Conservation (phyloP, 92 coral and sea anemone species). For the Epizoanthus illoricatus region DNA sequence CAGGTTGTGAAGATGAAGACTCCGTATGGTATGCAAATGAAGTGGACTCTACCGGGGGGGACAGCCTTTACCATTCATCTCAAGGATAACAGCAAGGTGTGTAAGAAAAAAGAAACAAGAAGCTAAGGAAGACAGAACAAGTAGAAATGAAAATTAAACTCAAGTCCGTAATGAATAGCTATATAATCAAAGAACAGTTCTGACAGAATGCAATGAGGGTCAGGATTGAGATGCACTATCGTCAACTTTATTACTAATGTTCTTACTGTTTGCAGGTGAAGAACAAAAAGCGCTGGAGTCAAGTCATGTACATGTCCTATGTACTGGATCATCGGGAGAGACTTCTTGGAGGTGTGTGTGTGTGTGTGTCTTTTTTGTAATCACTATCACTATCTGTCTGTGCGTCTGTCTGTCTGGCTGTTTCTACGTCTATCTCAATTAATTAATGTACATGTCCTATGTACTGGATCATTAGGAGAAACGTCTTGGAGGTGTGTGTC, state of each 20-base stretch:
- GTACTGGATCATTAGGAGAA: no score
- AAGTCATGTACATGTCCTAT: slow-evolving; percentile 95
- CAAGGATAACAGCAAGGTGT: slow-evolving; percentile 68
- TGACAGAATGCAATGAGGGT: no score
- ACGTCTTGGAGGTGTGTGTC: no score
- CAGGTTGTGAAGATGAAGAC: slow-evolving; percentile 53
- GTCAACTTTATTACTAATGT: neutral
- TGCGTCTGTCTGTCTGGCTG: no score
- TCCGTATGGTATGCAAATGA: slow-evolving; percentile 74
- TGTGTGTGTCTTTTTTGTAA: no score
- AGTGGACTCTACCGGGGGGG: slow-evolving; percentile 60
- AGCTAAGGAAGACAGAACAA: slow-evolving; percentile 95
- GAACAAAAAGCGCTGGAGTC: slow-evolving; percentile 98
- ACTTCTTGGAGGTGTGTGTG: slow-evolving; percentile 51
- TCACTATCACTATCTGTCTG: no score
- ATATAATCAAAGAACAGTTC: no score
- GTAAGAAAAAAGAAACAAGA: slow-evolving; percentile 71
- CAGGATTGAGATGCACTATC: no score
- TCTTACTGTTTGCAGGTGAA: slow-evolving; percentile 55
- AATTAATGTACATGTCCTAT: no score
- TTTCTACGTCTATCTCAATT: no score
- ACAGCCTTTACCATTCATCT: slow-evolving; percentile 60
- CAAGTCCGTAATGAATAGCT: no score
- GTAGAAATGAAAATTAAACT: slow-evolving; percentile 49
- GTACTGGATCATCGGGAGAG: slow-evolving; percentile 75